These are phyloP conservation scores for Caiman crocodilus DNA, from an alignment of 2,797 vertebrate species.

Conservation along the genomic window DNA sequence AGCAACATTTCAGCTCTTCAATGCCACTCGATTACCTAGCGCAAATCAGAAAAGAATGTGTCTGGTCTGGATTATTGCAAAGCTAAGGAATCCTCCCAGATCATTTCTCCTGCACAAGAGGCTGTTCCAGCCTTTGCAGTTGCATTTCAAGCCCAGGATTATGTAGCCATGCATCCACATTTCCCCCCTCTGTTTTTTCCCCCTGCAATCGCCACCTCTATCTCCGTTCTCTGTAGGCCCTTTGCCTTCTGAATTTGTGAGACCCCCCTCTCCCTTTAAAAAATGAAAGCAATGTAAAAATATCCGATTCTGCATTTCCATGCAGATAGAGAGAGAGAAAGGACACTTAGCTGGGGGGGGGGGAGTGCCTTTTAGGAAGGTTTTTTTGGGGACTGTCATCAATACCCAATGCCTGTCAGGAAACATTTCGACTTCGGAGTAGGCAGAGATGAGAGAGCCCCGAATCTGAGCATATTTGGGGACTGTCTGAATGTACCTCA, in stretches of 20 bases:
- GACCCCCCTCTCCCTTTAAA: too few species aligned
- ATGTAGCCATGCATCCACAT: background rate
- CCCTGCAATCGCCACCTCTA: too few species aligned
- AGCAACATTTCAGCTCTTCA: background rate
- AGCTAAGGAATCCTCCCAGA: background rate
- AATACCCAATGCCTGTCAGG: background rate
- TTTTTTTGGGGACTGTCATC: background rate
- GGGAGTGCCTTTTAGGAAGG: background rate
- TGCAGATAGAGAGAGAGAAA: background rate
- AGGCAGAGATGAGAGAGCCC: background rate
- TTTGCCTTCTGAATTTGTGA: too few species aligned
- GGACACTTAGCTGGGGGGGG: background rate
- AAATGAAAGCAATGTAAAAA: background rate
- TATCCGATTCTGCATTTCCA: background rate
- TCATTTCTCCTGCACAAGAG: background rate
- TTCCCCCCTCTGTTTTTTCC: background rate
- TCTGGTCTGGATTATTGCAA: background rate
- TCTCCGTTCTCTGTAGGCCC: too few species aligned
- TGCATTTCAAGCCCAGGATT: background rate
- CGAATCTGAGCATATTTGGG: background rate
- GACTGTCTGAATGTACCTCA: too few species aligned
- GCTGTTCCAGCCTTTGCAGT: background rate
- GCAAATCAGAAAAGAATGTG: background rate
- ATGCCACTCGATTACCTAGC: background rate
- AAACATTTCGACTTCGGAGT: too few species aligned